Evolutionary conservation across 1,140 invertebrate species (phyloP).

Genomic region (Lordiphosa mommai): DNA sequence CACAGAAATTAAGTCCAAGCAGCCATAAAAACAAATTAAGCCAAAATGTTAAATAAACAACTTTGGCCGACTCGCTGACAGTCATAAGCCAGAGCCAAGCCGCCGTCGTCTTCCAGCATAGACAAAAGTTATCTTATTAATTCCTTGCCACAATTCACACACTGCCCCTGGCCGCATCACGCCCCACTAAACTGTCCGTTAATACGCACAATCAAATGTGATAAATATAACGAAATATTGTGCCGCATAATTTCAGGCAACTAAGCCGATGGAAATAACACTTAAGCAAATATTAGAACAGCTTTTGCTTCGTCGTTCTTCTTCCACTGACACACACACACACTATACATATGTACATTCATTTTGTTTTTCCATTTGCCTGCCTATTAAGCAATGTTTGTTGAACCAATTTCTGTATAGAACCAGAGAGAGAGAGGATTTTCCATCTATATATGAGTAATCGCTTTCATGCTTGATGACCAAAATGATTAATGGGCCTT

Average conservation of each 20-base stretch:
- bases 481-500: slow-evolving; percentile 68
- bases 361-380: slow-evolving; percentile 53
- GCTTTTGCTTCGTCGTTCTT: neutral
- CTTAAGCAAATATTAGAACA: slow-evolving; percentile 68
- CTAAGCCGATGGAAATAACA: slow-evolving; percentile 77
- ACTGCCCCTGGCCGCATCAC: slow-evolving; percentile 22
- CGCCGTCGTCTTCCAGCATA: slow-evolving; percentile 8
- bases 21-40: slow-evolving; percentile 75
- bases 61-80: slow-evolving; percentile 46
- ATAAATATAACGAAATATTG: slow-evolving; percentile 76
- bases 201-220: slow-evolving; percentile 76
- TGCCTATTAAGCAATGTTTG: slow-evolving; percentile 69
- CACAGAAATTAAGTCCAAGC: slow-evolving; percentile 59
- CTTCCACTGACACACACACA: slow-evolving; percentile 11
- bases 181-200: slow-evolving; percentile 58
- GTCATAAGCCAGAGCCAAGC: slow-evolving; percentile 31
- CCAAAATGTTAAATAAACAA: slow-evolving; percentile 78
- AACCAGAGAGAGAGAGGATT: neutral
- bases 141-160: slow-evolving; percentile 46
- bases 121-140: slow-evolving; percentile 74
- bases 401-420: slow-evolving; percentile 36
- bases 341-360: slow-evolving; percentile 4
- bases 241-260: slow-evolving; percentile 62
- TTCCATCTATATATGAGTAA: slow-evolving; percentile 70
- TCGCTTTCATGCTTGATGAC: slow-evolving; percentile 75